A percentile compares a stretch with the other conserved stretches of the same genome.
phyloP scores from a whole-genome alignment of 2,797 vertebrate species.

The Hydrophis major region DNA sequence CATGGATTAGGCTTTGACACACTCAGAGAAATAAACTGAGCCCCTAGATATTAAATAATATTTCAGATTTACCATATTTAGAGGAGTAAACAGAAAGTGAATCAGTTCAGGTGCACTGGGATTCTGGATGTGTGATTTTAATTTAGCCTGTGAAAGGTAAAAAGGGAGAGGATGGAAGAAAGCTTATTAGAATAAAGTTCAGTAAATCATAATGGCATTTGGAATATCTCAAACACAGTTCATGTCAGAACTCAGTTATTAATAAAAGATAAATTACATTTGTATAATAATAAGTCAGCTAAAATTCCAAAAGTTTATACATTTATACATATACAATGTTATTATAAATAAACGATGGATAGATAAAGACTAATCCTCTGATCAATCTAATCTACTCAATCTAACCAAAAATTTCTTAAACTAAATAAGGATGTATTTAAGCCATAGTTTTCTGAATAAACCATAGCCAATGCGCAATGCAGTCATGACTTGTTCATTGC shows the following conservation, averaged over 20 bases:
- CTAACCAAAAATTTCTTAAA: not conserved
- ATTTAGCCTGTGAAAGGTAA: slow-evolving; percentile 77
- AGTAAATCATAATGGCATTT: too few species aligned
- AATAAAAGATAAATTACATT: not conserved
- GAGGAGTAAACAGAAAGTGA: slow-evolving; percentile 93
- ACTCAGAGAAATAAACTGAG: not conserved
- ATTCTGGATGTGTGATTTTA: slow-evolving; percentile 93
- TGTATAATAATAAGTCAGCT: not conserved
- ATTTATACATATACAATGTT: not conserved
- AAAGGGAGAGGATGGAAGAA: not conserved
- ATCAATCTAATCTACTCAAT: not conserved
- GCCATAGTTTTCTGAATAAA: not conserved
- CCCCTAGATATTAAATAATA: not conserved
- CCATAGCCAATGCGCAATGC: not conserved
- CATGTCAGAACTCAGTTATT: not conserved
- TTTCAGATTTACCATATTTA: slow-evolving; percentile 82
- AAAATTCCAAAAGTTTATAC: not conserved
- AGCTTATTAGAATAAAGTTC: not conserved
- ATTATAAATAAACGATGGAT: not conserved
- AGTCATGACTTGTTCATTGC: not conserved
- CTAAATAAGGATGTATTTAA: not conserved
- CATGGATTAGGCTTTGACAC: not conserved
- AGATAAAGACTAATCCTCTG: not conserved
- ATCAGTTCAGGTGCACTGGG: slow-evolving; percentile 89
- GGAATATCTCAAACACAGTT: not conserved